Evolutionary conservation across 2,797 vertebrate genomes (phyloP).

Genomic region (Paedocypris micromegethes): DNA sequence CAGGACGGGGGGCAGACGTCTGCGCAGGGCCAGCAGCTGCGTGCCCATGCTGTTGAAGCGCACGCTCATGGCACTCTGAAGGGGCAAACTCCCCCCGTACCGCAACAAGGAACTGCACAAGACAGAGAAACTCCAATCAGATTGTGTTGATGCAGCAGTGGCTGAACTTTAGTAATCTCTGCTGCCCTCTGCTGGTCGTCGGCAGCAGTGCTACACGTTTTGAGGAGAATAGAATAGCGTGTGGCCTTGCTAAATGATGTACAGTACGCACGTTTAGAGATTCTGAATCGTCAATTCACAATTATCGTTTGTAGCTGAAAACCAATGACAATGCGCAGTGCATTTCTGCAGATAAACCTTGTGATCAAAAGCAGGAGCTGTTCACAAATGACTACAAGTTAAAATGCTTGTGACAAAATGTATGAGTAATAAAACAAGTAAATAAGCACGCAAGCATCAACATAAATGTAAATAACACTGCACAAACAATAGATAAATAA

Average conservation of each 20-base stretch:
- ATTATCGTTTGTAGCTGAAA: too few relatives aligned
- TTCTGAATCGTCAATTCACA: too few relatives aligned
- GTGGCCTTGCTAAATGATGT: neutral
- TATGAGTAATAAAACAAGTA: too few relatives aligned
- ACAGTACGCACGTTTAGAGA: neutral
- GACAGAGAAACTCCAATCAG: constrained; percentile 2
- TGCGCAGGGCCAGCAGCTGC: constrained; percentile 87
- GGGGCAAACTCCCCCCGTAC: constrained; percentile 92
- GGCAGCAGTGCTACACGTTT: neutral
- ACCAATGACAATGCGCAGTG: too few relatives aligned
- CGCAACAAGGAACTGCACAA: constrained; percentile 82
- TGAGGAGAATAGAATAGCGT: neutral
- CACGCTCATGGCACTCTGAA: constrained; percentile 98
- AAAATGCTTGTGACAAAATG: too few relatives aligned
- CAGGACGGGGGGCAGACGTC: constrained; percentile 90
- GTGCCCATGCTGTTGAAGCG: constrained; percentile 96
- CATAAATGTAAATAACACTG: too few relatives aligned
- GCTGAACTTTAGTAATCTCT: constrained; percentile 5
- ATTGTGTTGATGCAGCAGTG: neutral
- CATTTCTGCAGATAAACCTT: too few relatives aligned
- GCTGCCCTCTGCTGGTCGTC: constrained; percentile 29
- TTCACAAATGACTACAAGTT: too few relatives aligned
- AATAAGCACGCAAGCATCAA: too few relatives aligned
- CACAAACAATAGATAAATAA: too few relatives aligned
- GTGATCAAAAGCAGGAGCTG: too few relatives aligned